Evolutionary conservation across 2,113 vertebrate species (phyloP), one percentile per base, ranked within the genome.

Genomic region (Apodemus speciosus): DNA sequence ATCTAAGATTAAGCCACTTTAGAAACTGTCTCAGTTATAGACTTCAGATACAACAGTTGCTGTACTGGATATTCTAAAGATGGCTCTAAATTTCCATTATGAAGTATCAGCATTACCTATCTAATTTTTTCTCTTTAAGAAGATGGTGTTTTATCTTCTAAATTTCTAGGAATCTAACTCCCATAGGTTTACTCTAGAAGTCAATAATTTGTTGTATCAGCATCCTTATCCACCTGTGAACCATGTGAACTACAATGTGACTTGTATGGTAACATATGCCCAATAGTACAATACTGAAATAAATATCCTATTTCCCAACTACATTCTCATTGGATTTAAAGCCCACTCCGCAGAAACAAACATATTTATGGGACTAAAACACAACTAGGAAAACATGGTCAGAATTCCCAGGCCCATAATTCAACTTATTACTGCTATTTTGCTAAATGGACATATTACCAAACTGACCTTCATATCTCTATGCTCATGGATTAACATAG

Each of bases 91-190:
- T 84, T 91, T 91, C 15, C 35, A 56, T 80, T 91, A 40, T 66
- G 35, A 89, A 85, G 2, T 64, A 6, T n/a, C 16, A 73, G 16
- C 2, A 38, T 85, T 91, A 25, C 46, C 35, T 15, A 73, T 68
- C 75, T 13, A 10, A 92, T 49, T 58, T 91, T 91, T 92, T 93
- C 88, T 60, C 38, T 58, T 77, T 90, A 76, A 73, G 32, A 90
- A 0, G 1, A 38, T 30, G 40, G 3, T 25, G 23, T 93, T n/a
- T 85, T 88, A 35, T 89, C 40, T 91, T 77, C 46, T 68, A 56
- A n/a, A 85, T 40, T n/a, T 92, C 32, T 81, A 40, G 46, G 20
- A 46, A 56, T 40, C 21, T 88, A 62, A 75, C 21, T 60, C 15
- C 9, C 84, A 5, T n/a, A 72, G 2, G 77, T 88, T 88, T 90